Conservation (phyloP, 2,797 vertebrate genomes). For the Odontamblyopus lacepedii region DNA sequence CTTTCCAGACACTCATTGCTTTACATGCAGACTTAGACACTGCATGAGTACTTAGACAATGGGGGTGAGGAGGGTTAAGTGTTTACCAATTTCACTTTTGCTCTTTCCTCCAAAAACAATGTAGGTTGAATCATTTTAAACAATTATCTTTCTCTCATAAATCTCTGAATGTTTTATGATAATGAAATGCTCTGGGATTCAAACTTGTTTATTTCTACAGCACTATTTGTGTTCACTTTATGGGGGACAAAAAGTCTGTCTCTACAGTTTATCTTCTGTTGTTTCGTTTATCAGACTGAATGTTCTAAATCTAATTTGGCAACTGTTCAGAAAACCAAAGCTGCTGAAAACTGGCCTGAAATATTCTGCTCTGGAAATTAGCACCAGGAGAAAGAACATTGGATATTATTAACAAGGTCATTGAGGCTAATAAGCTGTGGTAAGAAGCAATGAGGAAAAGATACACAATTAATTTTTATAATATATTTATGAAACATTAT, state of each 20-base stretch:
- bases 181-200: background rate
- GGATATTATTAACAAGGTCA: conserved; percentile 3
- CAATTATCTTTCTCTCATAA: background rate
- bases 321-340: conserved; percentile 9
- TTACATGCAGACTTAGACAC: too few species aligned
- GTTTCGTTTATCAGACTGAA: conserved; percentile 23
- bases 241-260: background rate
- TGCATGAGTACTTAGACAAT: too few species aligned
- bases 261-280: background rate
- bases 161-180: conserved; percentile 3
- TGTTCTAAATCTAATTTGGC: conserved; percentile 24
- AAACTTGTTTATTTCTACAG: conserved; percentile 5
- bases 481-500: background rate
- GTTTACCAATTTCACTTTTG: background rate
- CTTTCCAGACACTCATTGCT: too few species aligned
- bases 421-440: background rate
- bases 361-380: conserved; percentile 18
- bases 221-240: conserved; percentile 5
- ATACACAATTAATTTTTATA: too few species aligned
- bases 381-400: background rate
- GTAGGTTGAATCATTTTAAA: background rate
- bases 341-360: conserved; percentile 12
- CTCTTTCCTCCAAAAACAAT: background rate
- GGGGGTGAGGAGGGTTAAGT: too few species aligned
- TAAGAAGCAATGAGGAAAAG: background rate